Evolutionary conservation across 2,888 invertebrate species (phyloP).

Genomic region (Watsonalla cultraria): DNA sequence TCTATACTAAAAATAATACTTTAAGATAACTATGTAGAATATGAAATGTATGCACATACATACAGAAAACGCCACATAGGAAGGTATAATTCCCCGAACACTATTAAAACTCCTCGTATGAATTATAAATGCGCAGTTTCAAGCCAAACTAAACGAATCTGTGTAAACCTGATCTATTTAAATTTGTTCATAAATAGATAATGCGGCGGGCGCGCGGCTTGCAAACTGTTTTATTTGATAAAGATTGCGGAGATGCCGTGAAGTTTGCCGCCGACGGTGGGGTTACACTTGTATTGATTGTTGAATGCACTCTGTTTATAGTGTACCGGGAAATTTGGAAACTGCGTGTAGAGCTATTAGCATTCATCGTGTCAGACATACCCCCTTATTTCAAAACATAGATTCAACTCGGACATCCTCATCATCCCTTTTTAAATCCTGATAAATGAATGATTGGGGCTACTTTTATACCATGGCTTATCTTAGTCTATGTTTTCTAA

Average conservation of each 20-base stretch:
- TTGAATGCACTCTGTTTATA: slow-evolving; percentile 5
- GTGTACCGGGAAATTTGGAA: not conserved
- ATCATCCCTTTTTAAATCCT: too few relatives aligned
- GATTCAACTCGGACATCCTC: too few relatives aligned
- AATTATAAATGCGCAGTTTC: slow-evolving; percentile 4
- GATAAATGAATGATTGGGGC: too few relatives aligned
- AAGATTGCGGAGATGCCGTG: slow-evolving; percentile 49
- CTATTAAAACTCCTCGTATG: not conserved
- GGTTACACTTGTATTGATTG: slow-evolving; percentile 11
- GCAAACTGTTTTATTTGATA: slow-evolving; percentile 66
- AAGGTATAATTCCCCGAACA: too few relatives aligned
- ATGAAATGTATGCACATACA: too few relatives aligned
- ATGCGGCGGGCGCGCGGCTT: slow-evolving; percentile 46
- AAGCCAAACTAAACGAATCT: slow-evolving; percentile 31
- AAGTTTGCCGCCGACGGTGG: slow-evolving; percentile 25
- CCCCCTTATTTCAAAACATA: too few relatives aligned
- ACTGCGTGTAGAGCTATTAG: not conserved
- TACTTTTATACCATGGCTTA: too few relatives aligned
- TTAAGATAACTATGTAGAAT: too few relatives aligned
- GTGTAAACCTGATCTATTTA: slow-evolving; percentile 40
- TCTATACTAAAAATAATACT: too few relatives aligned
- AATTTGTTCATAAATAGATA: slow-evolving; percentile 68
- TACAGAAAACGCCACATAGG: too few relatives aligned
- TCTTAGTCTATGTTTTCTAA: too few relatives aligned
- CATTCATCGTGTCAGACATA: too few relatives aligned